Evolutionary conservation across 2,797 vertebrate species (phyloP).

Genomic region (Denticeps clupeoides): DNA sequence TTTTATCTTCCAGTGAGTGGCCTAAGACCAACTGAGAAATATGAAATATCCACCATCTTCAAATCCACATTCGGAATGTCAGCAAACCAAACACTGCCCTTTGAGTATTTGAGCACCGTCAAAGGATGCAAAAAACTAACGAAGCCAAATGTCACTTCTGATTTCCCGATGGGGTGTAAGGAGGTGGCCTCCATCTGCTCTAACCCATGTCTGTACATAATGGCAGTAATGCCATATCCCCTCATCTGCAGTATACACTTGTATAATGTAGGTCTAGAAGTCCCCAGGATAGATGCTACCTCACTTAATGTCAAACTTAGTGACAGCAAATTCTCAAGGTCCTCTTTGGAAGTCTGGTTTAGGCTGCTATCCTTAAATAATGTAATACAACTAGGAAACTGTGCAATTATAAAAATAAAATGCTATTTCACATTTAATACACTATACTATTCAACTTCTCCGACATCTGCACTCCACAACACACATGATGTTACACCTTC

Average conservation of each 20-base stretch:
- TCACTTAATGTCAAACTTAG: conserved; percentile 9
- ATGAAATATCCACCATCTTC: background rate
- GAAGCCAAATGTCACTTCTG: background rate
- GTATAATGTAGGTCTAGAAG: background rate
- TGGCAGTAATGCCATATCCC: background rate
- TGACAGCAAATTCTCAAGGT: conserved; percentile 13
- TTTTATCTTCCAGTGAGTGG: too few species aligned
- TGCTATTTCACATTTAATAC: too few species aligned
- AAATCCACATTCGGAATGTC: background rate
- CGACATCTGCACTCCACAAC: too few species aligned
- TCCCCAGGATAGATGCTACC: conserved; percentile 1
- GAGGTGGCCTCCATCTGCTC: background rate
- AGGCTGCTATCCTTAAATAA: too few species aligned
- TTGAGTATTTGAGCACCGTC: background rate
- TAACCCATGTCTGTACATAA: background rate
- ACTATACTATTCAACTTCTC: too few species aligned
- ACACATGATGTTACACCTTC: too few species aligned
- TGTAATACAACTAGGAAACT: too few species aligned
- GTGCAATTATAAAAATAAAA: too few species aligned
- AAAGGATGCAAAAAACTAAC: background rate
- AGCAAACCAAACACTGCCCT: background rate
- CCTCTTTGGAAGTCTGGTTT: conserved; percentile 19
- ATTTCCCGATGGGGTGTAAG: background rate
- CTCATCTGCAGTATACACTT: background rate
- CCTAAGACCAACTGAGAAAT: too few species aligned